Conservation (phyloP, 2,113 vertebrate genomes). For the Heloderma charlesbogerti region DNA sequence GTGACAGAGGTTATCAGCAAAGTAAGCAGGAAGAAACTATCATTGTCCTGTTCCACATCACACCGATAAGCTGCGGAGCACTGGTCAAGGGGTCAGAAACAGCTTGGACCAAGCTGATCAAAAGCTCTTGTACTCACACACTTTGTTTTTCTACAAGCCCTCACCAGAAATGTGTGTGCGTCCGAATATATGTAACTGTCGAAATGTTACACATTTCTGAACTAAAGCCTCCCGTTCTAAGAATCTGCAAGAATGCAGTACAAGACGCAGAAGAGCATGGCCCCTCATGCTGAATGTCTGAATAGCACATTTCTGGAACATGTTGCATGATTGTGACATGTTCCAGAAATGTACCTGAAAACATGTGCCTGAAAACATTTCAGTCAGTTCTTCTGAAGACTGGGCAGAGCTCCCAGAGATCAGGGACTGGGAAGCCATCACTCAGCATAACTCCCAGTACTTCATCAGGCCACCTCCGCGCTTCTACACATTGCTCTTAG, state of each 20-base stretch:
- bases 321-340: not conserved
- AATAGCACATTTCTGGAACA: not conserved
- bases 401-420: not conserved
- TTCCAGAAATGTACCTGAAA: not conserved
- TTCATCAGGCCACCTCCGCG: not conserved
- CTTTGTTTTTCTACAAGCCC: not conserved
- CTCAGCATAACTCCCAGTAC: not conserved
- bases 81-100: not conserved
- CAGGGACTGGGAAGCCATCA: not conserved
- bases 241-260: not conserved
- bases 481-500: not conserved
- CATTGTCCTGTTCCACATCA: slow-evolving; percentile 8
- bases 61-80: not conserved
- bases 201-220: not conserved
- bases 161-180: not conserved
- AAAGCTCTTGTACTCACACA: not conserved
- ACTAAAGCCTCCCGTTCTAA: not conserved
- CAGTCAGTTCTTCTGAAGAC: not conserved
- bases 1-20: not conserved
- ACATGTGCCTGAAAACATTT: not conserved
- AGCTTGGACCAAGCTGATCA: not conserved
- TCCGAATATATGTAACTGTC: not conserved
- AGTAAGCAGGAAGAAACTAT: not conserved
- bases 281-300: not conserved
- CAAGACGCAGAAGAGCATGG: not conserved